Percentiles rank a stretch among this genome's conserved stretches.
Conservation (phyloP, 2,888 invertebrate species). For the Lymantria monacha region DNA sequence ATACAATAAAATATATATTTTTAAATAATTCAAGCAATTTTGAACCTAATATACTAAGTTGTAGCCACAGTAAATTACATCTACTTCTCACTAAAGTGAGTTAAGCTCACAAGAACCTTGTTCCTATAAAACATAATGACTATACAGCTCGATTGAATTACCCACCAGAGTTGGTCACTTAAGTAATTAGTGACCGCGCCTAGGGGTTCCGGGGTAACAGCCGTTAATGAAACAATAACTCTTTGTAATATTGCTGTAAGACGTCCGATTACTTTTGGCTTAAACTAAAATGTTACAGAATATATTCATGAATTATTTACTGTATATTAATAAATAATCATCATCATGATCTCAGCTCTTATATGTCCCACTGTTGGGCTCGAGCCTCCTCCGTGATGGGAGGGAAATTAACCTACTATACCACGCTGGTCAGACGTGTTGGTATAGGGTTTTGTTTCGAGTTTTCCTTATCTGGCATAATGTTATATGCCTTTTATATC, state of each 20-base stretch:
- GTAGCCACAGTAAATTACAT: background rate
- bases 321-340: too few species aligned
- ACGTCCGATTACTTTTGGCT: background rate
- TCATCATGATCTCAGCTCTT: too few species aligned
- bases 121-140: slow-evolving; percentile 1
- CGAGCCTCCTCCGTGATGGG: too few species aligned
- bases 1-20: too few species aligned
- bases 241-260: background rate
- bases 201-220: background rate
- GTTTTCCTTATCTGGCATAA: too few species aligned
- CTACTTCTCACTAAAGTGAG: background rate
- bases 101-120: background rate
- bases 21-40: too few species aligned
- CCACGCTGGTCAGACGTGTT: too few species aligned
- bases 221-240: background rate
- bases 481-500: too few species aligned
- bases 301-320: too few species aligned
- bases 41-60: background rate
- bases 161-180: slow-evolving; percentile 19
- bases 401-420: too few species aligned
- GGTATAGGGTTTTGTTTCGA: too few species aligned
- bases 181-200: slow-evolving; percentile 18
- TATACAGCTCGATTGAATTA: slow-evolving; percentile 12
- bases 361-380: too few species aligned
- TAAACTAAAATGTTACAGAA: background rate